Conservation (phyloP, 2,888 invertebrate species). For the Linnaemya tessellans region DNA sequence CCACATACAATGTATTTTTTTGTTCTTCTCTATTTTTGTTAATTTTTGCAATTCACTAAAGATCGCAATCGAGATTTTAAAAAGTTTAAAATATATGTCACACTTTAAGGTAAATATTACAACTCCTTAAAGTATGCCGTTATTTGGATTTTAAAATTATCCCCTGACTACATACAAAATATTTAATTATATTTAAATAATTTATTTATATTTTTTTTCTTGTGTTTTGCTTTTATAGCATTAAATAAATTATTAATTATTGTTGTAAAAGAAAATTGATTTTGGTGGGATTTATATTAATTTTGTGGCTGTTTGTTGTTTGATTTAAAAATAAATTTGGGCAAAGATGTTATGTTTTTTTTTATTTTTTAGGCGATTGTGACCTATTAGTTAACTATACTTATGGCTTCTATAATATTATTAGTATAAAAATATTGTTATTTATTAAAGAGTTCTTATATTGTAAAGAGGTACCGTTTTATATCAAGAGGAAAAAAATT, state of each 20-base stretch:
- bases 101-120: neutral
- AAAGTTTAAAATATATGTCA: neutral
- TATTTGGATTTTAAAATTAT: neutral
- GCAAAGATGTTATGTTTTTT: neutral
- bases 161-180: neutral
- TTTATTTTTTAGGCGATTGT: neutral
- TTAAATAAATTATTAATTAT: too few species aligned
- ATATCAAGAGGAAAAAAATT: neutral
- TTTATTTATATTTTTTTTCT: neutral
- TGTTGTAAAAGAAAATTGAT: neutral
- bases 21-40: slow-evolving; percentile 3
- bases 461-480: slow-evolving; percentile 11
- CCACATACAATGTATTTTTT: slow-evolving; percentile 50
- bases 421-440: slow-evolving; percentile 7
- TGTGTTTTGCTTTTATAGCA: too few species aligned
- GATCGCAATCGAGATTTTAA: neutral
- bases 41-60: neutral
- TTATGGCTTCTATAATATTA: neutral
- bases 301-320: neutral
- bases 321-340: too few species aligned
- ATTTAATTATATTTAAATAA: neutral
- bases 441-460: neutral
- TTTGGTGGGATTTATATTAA: neutral
- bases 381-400: neutral
- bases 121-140: neutral